These are phyloP conservation scores for Alcis repandata DNA, from an alignment of 2,888 invertebrate genomes.

Conservation along the genomic window DNA sequence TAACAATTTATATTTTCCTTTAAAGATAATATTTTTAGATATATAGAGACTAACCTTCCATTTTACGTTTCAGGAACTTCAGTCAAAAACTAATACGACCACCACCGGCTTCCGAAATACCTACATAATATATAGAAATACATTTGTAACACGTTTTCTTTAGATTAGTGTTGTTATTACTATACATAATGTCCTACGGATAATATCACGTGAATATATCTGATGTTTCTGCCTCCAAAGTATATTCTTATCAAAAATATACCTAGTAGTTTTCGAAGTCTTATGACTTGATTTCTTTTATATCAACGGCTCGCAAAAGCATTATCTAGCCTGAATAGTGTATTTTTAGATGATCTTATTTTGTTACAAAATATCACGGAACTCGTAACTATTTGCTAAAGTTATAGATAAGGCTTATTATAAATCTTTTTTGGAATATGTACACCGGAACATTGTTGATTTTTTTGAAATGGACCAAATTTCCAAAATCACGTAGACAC, in stretches of 20 bases:
- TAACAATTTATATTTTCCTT: too few relatives aligned
- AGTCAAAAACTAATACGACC: slow-evolving; percentile 33
- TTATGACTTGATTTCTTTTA: slow-evolving; percentile 63
- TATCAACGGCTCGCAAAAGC: slow-evolving; percentile 60
- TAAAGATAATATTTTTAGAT: too few relatives aligned
- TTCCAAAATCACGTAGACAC: slow-evolving; percentile 43
- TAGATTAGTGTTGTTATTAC: slow-evolving; percentile 64
- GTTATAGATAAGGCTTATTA: slow-evolving; percentile 71
- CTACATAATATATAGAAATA: slow-evolving; percentile 54
- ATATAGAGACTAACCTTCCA: neutral
- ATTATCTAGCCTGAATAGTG: slow-evolving; percentile 60
- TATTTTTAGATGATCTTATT: slow-evolving; percentile 85
- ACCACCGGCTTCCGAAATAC: slow-evolving; percentile 52
- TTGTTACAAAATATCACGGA: slow-evolving; percentile 74
- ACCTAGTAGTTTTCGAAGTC: slow-evolving; percentile 61
- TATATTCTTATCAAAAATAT: slow-evolving; percentile 54
- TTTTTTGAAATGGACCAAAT: slow-evolving; percentile 49
- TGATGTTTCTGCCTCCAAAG: slow-evolving; percentile 58
- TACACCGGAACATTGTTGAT: slow-evolving; percentile 47
- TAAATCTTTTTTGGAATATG: slow-evolving; percentile 53
- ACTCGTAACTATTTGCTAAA: slow-evolving; percentile 67
- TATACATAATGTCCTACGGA: slow-evolving; percentile 61
- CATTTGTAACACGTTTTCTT: slow-evolving; percentile 58
- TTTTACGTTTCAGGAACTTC: slow-evolving; percentile 40
- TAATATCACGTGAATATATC: slow-evolving; percentile 60